These are phyloP conservation scores for Diploptera punctata DNA, from an alignment of 2,888 invertebrate species.

Conservation along the genomic window DNA sequence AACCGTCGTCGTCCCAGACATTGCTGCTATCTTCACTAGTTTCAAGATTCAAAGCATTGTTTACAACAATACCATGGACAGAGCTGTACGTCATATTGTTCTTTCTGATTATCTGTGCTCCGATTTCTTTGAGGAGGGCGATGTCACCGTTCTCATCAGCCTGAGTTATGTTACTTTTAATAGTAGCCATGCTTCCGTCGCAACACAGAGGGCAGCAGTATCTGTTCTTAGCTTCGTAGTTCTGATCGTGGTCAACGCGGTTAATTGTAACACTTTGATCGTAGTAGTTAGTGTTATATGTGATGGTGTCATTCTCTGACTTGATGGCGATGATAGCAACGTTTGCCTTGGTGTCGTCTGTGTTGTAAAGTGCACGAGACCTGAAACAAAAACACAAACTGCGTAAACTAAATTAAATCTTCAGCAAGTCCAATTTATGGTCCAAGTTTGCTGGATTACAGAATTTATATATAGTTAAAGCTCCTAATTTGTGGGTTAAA, in stretches of 20 bases:
- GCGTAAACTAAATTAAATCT: too few relatives aligned
- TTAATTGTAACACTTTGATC: neutral
- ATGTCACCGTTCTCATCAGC: neutral
- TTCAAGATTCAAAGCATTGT: neutral
- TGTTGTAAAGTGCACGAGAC: neutral
- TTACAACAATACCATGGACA: neutral
- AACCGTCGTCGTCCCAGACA: neutral
- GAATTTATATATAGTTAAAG: too few relatives aligned
- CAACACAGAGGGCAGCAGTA: slow-evolving; percentile 37
- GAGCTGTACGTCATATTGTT: neutral
- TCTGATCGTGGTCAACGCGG: neutral
- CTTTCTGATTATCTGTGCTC: neutral
- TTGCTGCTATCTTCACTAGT: slow-evolving; percentile 3
- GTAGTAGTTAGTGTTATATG: neutral
- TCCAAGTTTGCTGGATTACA: too few relatives aligned
- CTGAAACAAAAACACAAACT: neutral
- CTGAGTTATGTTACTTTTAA: neutral
- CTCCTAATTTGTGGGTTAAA: too few relatives aligned
- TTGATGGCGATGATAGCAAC: slow-evolving; percentile 13
- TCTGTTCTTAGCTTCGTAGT: neutral
- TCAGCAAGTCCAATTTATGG: too few relatives aligned
- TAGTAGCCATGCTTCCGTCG: slow-evolving; percentile 35
- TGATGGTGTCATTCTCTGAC: neutral
- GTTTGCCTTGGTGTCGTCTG: neutral
- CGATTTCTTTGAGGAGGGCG: slow-evolving; percentile 7